Percentiles rank a stretch among this genome's conserved stretches.
Evolutionary conservation across 2,888 invertebrate species (phyloP).

Genomic region (Cataglyphis livida): DNA sequence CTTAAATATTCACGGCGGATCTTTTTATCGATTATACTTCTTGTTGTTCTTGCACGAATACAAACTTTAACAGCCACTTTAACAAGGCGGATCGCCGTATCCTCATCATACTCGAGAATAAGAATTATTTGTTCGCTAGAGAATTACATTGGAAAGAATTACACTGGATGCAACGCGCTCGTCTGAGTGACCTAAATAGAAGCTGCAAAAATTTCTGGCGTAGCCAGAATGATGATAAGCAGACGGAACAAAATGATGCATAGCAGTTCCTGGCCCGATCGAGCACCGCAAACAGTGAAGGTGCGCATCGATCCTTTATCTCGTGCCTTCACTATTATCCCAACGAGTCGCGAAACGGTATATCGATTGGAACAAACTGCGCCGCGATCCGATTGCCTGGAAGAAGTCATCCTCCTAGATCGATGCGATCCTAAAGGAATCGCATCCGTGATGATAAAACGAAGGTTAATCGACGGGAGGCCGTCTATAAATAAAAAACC

Average conservation of each 20-base stretch:
- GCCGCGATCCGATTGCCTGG: conserved; percentile 50
- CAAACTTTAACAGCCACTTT: background rate
- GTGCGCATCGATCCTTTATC: conserved; percentile 79
- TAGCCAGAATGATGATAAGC: conserved; percentile 67
- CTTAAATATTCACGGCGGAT: background rate
- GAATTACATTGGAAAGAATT: background rate
- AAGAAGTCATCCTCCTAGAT: conserved; percentile 62
- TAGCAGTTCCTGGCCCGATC: conserved; percentile 81
- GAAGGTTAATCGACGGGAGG: conserved; percentile 42
- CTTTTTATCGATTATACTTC: background rate
- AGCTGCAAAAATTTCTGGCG: background rate
- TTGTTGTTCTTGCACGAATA: conserved; percentile 25
- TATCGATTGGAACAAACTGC: conserved; percentile 58
- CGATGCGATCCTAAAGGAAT: conserved; percentile 46
- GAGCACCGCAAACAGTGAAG: conserved; percentile 76
- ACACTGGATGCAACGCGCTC: conserved; percentile 10
- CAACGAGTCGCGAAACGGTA: conserved; percentile 69
- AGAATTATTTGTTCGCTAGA: conserved; percentile 4
- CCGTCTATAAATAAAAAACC: conserved; percentile 10
- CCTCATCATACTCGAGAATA: background rate
- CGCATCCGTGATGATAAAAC: conserved; percentile 48
- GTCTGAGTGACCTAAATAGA: conserved; percentile 29
- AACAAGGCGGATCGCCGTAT: background rate
- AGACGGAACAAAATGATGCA: conserved; percentile 75
- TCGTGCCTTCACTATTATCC: conserved; percentile 80